Percentiles rank a stretch among this genome's conserved stretches.
Conservation (phyloP, 2,113 vertebrate genomes). For the Albula goreensis region DNA sequence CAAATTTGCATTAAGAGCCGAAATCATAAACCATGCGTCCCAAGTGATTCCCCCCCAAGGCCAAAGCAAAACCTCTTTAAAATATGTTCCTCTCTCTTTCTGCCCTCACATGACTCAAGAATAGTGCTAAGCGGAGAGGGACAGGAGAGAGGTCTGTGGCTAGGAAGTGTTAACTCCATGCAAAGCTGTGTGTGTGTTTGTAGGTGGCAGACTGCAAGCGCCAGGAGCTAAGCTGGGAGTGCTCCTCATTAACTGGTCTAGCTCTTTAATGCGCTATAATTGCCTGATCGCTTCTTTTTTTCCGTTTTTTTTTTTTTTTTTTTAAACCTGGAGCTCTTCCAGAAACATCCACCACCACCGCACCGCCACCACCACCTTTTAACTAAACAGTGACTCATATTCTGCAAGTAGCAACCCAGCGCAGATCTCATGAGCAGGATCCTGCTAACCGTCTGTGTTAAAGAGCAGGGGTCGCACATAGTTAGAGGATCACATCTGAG, state of each 20-base stretch:
- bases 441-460: background rate
- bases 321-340: background rate
- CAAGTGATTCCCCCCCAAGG: background rate
- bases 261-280: background rate
- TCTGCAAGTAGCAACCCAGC: background rate
- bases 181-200: background rate
- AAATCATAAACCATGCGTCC: too few relatives aligned
- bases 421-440: background rate
- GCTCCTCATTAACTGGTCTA: background rate
- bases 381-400: slow-evolving; percentile 1
- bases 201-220: background rate
- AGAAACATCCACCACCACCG: background rate
- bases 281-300: background rate
- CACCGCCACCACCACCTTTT: background rate
- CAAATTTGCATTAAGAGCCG: background rate
- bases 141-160: background rate
- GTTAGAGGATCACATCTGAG: background rate
- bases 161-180: background rate
- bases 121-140: background rate
- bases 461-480: background rate
- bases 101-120: background rate
- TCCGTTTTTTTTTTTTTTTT: background rate
- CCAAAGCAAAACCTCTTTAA: background rate
- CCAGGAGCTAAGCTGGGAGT: background rate
- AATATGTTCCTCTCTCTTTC: too few relatives aligned